Base-by-base conservation (phyloP, 2,888 invertebrate genomes). In the Xestia ashworthii region DNA sequence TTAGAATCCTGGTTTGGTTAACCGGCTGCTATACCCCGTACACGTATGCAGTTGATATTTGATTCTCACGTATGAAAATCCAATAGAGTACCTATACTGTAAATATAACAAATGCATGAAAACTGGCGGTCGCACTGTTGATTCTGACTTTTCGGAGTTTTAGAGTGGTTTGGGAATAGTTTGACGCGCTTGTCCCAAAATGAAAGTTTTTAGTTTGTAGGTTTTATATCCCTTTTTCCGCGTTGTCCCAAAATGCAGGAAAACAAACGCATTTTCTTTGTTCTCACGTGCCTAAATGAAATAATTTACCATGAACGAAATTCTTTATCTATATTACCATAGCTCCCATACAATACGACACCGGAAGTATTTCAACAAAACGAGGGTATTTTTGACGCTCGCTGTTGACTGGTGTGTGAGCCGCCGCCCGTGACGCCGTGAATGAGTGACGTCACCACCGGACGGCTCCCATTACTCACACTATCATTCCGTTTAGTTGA, bases 401-500 rank as follows among this genome's bases (percentile, higher is more conserved):
- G 62, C 71, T 84, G 76, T 72, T 72, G 74, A 78, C 62, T 78
- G 68, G 55, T 50, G 79, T 68, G 77, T 78, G 72, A 70, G 70
- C 74, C 60, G 70, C n/a, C 9, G 22, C 9, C 78, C 70, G 60
- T 85, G 70, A 82, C 87, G 60, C 75, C 70, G 65, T 85, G 72
- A 81, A 89, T 76, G 83, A 81, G 73, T 87, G 86, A 85, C 87
- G 84, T 83, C 75, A 76, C 77, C 62, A 69, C 81, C 74, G 86
- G 90, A 91, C 90, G 88, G 80, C 48, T 80, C 74, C 82, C 88
- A 92, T 91, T 92, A 90, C 75, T 92, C 89, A 91, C 85, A 82
- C 78, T 81, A 85, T 87, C 89, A 83, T 89, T 76, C 85, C 82
- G 86, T 87, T 85, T 78, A 77, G 76, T 69, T 78, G 84, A 80